A percentile compares a stretch with the other conserved stretches of the same genome.
phyloP scores from a whole-genome alignment of 2,797 vertebrate species.

The Myotis daubentonii region DNA sequence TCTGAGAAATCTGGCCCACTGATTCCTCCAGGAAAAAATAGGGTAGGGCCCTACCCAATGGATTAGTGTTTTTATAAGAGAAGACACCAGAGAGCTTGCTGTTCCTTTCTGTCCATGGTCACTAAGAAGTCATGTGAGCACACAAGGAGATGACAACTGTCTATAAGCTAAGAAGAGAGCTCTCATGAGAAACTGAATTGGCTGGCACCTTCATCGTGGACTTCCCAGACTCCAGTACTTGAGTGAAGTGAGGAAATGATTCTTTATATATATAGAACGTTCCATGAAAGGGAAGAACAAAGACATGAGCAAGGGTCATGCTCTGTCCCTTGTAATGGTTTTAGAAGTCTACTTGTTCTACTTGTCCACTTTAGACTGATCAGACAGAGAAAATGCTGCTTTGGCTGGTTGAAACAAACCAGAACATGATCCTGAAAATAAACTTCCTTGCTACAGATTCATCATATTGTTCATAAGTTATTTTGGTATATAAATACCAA shows the following conservation, averaged over 20 bases:
- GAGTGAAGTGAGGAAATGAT: not conserved
- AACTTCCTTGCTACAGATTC: not conserved
- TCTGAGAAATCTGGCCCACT: no score
- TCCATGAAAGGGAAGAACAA: not conserved
- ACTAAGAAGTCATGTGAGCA: not conserved
- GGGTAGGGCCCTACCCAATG: not conserved
- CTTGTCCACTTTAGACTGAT: not conserved
- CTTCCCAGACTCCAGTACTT: not conserved
- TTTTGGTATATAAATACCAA: not conserved
- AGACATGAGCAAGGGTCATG: not conserved
- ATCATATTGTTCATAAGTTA: not conserved
- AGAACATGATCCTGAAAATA: not conserved
- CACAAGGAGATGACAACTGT: not conserved
- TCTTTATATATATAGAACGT: not conserved
- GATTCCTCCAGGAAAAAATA: no score
- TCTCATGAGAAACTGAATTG: not conserved
- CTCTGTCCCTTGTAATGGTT: not conserved
- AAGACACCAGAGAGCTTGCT: not conserved
- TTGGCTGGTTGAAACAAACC: not conserved
- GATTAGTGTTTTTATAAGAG: not conserved
- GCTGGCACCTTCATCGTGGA: not conserved
- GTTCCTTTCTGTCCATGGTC: not conserved
- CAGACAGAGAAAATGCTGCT: not conserved
- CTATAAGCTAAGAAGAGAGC: not conserved
- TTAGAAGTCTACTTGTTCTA: not conserved